Conservation (phyloP, 1,140 invertebrate species). For the Aradophagus sp. region DNA sequence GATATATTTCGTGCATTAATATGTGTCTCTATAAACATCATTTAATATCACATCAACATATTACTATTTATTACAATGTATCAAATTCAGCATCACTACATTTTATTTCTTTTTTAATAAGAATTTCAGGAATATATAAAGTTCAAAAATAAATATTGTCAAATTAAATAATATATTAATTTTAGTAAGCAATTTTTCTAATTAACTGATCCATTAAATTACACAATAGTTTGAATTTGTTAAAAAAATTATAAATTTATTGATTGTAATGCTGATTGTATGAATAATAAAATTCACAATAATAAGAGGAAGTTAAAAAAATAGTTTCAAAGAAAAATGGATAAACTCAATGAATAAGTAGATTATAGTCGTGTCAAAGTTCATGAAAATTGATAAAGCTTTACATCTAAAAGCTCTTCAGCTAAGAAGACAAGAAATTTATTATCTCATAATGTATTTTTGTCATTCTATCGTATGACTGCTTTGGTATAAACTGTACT, state of each 20-base stretch:
- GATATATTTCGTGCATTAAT: conserved; percentile 34
- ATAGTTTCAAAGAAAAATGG: conserved; percentile 45
- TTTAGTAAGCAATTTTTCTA: no score
- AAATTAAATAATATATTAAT: no score
- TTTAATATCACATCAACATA: conserved; percentile 22
- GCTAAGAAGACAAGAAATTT: conserved; percentile 49
- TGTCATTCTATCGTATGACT: conserved; percentile 40
- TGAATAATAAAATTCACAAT: not conserved
- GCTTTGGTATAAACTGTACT: conserved; percentile 39
- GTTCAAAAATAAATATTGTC: no score
- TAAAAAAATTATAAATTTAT: no score
- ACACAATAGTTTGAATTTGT: no score
- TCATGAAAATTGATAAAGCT: conserved; percentile 57
- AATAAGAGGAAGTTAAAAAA: conserved; percentile 22
- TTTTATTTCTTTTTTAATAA: no score
- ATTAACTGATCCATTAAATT: no score
- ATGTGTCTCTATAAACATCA: conserved; percentile 31
- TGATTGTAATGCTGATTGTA: no score
- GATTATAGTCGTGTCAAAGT: conserved; percentile 53
- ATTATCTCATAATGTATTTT: conserved; percentile 56
- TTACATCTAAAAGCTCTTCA: conserved; percentile 41
- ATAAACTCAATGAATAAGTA: conserved; percentile 45
- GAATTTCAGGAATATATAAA: no score
- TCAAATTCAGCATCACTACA: no score
- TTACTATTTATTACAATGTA: no score